These are phyloP conservation scores for Hesperia comma DNA, from an alignment of 2,888 invertebrate species.

Conservation along the genomic window DNA sequence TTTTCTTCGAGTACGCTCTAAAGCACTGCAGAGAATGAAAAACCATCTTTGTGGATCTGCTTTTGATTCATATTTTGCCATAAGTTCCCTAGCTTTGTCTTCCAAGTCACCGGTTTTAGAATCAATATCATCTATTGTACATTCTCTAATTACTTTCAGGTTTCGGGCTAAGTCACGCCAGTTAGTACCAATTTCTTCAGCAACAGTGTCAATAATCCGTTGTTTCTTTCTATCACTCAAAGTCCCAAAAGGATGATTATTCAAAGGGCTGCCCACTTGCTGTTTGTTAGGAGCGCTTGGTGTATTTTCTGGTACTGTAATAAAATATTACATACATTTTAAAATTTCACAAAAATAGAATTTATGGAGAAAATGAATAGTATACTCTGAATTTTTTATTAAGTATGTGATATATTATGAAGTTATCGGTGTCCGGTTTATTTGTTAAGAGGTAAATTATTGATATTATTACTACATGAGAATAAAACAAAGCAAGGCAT, in stretches of 20 bases:
- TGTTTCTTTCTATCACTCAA: conserved; percentile 58
- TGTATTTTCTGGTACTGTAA: conserved; percentile 49
- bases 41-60: conserved; percentile 71
- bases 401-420: no score
- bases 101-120: conserved; percentile 48
- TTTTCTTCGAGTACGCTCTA: conserved; percentile 65
- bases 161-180: conserved; percentile 73
- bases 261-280: conserved; percentile 44
- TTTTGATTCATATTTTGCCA: conserved; percentile 57
- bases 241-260: conserved; percentile 49
- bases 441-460: no score
- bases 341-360: no score
- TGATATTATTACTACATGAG: neutral
- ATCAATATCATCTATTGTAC: conserved; percentile 67
- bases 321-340: no score
- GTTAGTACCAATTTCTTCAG: conserved; percentile 64
- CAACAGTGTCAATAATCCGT: conserved; percentile 62
- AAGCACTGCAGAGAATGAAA: conserved; percentile 65
- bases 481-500: neutral
- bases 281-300: conserved; percentile 39
- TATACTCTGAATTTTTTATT: neutral
- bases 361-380: no score
- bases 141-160: conserved; percentile 67
- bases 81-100: conserved; percentile 59
- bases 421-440: no score